Base-by-base conservation (phyloP, 92 coral and sea anemone species). In the Diadumene lineata region DNA sequence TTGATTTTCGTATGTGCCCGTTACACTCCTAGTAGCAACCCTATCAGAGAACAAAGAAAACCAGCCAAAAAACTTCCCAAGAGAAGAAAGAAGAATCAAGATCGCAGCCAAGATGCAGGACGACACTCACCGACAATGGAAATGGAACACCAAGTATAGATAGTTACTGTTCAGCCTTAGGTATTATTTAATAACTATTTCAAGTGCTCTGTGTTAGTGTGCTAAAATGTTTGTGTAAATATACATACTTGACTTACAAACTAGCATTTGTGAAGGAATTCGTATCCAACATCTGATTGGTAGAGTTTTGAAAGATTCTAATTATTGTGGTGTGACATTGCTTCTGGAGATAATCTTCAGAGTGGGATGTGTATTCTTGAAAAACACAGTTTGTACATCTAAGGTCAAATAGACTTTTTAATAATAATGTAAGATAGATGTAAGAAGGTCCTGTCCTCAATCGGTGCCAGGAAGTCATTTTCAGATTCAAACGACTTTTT, bases 1-100 rank as follows among this genome's bases (percentile, higher is more conserved):
- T n/a, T n/a, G 75, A 79, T 96, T 23, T 51, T 70, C 15, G 15
- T 83, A 19, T 87, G 92, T 28, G 75, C 89, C 0, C 82, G 82
- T 28, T 90, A 85, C 74, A 89, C 99, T 0, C 99, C 97, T 11
- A 89, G 97, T 75, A 89, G 83, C 64, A 89, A 92, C 53, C 99
- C 99, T 0, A 81, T 89, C 34, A 68, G 86, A 23, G 88, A 85
- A 56, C 77, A 76, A 21, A 76, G 77, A 72, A 84, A 75, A 56
- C 90, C 89, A n/a, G 88, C 92, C 65, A 91, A 60, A 68, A 76
- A 71, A 23, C 84, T 91, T 22, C 97, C 97, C 28, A 91, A 87
- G 9, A 85, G 93, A 63, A 88, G 57, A 73, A 91, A 75, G 64
- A 80, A 79, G 72, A 73, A 82, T 30, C 77, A 58, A 22, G 78